Base-by-base conservation (phyloP, 2,113 vertebrate species). In the Abramis brama region DNA sequence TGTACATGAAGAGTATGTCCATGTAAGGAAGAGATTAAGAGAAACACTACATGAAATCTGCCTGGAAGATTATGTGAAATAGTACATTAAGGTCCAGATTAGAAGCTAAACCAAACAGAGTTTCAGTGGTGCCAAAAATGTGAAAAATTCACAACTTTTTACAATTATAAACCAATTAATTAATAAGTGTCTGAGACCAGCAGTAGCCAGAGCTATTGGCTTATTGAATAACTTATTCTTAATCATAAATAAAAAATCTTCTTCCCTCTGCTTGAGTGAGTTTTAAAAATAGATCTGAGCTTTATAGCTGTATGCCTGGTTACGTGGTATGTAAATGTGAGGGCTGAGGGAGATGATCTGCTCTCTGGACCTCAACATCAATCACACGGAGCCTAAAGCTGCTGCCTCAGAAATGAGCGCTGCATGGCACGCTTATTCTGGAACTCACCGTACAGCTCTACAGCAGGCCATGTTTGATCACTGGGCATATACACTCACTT, bases 241-340 rank as follows among this genome's bases (percentile, higher is more conserved):
- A 77, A 87, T 83, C 66, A 83, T 87, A 83, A 90, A 88, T 88
- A 83, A 87, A 85, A 90, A 85, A 88, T 80, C 30, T 30, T 25
- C 78, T 77, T 45, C 76, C 79, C 83, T 85, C 75, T 27, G 52
- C 79, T 87, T 80, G 70, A 83, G 87, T 71, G 70, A 83, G 57
- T 83, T 88, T 88, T 88, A 90, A 90, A 90, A 88, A 90, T 90
- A 87, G 85, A 90, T 90, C 83, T 85, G 86, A 89, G 88, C 64
- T 80, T 70, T 81, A 84, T 52, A 87, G 88, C 59, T 23, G 60
- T 83, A 85, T 47, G 84, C 62, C 76, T 85, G 87, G 83, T 75
- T 87, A 52, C 66, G 76, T 79, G 74, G 80, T 87, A 90, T 90
- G 89, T 88, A 85, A 88, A 90, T 90, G 87, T 83, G 79, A 83